Base-by-base conservation (phyloP, 2,797 vertebrate genomes). In the Typhlichthys subterraneus region DNA sequence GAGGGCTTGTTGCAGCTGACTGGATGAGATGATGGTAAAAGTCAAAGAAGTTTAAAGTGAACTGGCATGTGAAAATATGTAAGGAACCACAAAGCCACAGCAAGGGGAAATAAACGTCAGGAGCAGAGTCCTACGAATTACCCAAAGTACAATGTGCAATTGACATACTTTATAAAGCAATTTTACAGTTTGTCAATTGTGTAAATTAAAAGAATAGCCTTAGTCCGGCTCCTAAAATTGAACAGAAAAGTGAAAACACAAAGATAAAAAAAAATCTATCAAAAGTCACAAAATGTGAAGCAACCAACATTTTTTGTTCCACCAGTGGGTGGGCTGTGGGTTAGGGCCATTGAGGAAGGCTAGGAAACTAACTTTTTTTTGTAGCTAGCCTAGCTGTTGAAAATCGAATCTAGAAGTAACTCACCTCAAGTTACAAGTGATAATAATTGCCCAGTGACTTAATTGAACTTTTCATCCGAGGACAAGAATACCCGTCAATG, bases 61-160 rank as follows among this genome's bases (percentile, higher is more conserved):
- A 76, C 81, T 84, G 88, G 83, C 84, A 71, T n/a, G 3, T 80
- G 87, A 84, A 85, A 73, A 66, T 50, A 51, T 74, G 80, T 50
- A 61, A 19, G 57, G 68, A 77, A 82, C 88, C 89, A 87, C 87
- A 88, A 87, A 91, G 84, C 86, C 85, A 82, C 85, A 85, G 77
- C 62, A 65, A 80, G 81, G 65, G 69, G 72, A 87, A 79, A 56
- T 75, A 73, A 62, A 61, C n/a, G 82, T 15, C 80, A 75, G 83
- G 85, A 73, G 67, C 72, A 55, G 78, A 75, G 72, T 72, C 77
- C 82, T 86, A 73, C 75, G 70, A 83, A 78, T 86, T 79, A 83
- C 7, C 33, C 33, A 38, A 38, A 38, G 33, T 38, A 38, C 33
- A 38, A 38, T 38, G 33, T 6, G 33, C 33, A 23, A 38, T 38